A percentile compares a stretch with the other conserved stretches of the same genome.
Evolutionary conservation across 2,888 invertebrate species (phyloP).

Genomic region (Pecten maximus): DNA sequence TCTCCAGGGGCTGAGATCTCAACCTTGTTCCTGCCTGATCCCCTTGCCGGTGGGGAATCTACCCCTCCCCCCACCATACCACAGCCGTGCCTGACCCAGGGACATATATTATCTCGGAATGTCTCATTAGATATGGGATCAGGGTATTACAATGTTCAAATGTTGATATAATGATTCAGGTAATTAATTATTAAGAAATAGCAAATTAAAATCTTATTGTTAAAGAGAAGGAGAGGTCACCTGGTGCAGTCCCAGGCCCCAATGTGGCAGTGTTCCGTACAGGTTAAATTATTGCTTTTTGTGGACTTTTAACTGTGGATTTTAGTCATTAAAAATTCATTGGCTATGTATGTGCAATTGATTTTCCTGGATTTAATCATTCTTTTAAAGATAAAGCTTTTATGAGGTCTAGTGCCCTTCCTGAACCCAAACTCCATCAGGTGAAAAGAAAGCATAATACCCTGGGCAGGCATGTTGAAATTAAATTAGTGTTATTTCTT

Average conservation of each 20-base stretch:
- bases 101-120: not conserved
- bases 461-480: constrained; percentile 14
- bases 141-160: constrained; percentile 24
- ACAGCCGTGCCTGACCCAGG: not conserved
- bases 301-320: constrained; percentile 29
- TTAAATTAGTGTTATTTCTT: constrained; percentile 29
- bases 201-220: constrained; percentile 33
- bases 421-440: not conserved
- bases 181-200: constrained; percentile 29
- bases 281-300: constrained; percentile 26
- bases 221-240: not conserved
- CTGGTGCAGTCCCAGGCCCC: not conserved
- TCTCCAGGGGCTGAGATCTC: not conserved
- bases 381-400: constrained; percentile 33
- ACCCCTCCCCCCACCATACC: not conserved
- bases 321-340: constrained; percentile 33
- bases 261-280: not conserved
- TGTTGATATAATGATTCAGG: constrained; percentile 24
- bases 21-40: not conserved
- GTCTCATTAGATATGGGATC: constrained; percentile 22
- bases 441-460: not conserved
- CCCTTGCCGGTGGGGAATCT: not conserved
- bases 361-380: constrained; percentile 33
- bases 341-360: constrained; percentile 27
- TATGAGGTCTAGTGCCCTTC: constrained; percentile 30